Conservation (phyloP, 2,797 vertebrate species). For the Tamandua tetradactyla region DNA sequence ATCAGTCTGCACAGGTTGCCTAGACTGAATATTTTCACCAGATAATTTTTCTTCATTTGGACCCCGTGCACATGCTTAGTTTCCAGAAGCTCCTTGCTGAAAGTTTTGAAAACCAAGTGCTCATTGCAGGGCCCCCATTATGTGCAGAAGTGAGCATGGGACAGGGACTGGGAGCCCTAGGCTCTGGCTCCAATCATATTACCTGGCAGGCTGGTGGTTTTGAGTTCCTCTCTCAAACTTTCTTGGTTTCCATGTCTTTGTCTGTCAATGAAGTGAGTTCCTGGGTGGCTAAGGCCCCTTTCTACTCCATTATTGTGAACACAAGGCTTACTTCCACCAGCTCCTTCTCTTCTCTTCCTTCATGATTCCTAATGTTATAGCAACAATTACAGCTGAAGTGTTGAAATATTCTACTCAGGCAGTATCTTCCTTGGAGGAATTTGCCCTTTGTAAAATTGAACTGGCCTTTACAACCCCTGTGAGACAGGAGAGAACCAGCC, state of each 20-base stretch:
- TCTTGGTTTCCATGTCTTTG: not conserved
- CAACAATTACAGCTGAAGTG: not conserved
- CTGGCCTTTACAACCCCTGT: constrained; percentile 31
- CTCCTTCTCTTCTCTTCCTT: constrained; percentile 8
- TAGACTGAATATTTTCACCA: not conserved
- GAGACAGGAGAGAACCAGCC: constrained; percentile 51
- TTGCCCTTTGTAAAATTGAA: constrained; percentile 25
- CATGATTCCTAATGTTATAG: not conserved
- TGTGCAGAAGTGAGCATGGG: not conserved
- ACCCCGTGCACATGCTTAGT: not conserved
- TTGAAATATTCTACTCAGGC: constrained; percentile 13
- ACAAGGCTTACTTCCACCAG: not conserved
- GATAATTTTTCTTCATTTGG: not conserved
- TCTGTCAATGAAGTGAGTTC: constrained; percentile 33
- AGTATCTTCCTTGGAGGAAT: constrained; percentile 36
- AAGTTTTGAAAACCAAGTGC: constrained; percentile 13
- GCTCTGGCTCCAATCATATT: not conserved
- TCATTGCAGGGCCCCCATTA: not conserved
- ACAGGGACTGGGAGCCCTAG: not conserved
- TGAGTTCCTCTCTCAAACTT: not conserved
- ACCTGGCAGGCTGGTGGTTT: not conserved
- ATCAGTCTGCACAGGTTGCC: not conserved
- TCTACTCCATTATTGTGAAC: constrained; percentile 17
- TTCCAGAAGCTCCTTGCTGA: not conserved
- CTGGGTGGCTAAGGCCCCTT: not conserved